A percentile compares a stretch with the other conserved stretches of the same genome.
These are phyloP conservation scores for Coturnix japonica DNA, from an alignment of 2,113 vertebrate species.

Conservation along the genomic window DNA sequence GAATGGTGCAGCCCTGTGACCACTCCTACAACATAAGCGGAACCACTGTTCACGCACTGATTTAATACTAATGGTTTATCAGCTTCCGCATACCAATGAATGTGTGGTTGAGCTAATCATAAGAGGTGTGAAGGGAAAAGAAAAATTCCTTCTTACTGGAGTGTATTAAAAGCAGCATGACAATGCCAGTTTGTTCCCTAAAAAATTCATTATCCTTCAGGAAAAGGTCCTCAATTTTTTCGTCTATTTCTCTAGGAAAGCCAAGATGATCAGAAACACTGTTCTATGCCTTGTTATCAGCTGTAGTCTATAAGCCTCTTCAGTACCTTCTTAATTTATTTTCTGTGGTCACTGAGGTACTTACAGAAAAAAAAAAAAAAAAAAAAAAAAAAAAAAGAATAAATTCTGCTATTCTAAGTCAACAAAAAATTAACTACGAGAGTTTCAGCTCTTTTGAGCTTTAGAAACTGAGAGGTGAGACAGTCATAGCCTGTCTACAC, in stretches of 20 bases:
- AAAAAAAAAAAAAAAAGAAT: neutral
- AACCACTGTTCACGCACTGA: neutral
- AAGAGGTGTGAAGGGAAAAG: neutral
- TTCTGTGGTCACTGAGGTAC: neutral
- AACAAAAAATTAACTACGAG: neutral
- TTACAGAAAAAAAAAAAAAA: neutral
- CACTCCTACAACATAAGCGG: neutral
- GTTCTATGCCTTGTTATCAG: neutral
- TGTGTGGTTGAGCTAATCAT: neutral
- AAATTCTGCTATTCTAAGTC: neutral
- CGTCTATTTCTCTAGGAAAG: neutral
- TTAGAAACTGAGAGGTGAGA: neutral
- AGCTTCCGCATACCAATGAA: neutral
- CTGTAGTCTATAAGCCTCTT: neutral
- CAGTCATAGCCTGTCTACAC: neutral
- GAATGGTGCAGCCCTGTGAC: neutral
- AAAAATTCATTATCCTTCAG: neutral
- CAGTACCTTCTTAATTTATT: neutral
- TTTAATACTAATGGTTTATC: neutral
- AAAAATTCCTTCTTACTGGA: neutral
- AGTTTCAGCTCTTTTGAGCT: neutral
- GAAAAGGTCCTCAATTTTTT: neutral
- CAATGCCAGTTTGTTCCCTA: neutral
- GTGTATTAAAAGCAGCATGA: neutral
- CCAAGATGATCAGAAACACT: neutral